Base-by-base conservation (phyloP, 2,888 invertebrate genomes). In the Cephus spinipes region DNA sequence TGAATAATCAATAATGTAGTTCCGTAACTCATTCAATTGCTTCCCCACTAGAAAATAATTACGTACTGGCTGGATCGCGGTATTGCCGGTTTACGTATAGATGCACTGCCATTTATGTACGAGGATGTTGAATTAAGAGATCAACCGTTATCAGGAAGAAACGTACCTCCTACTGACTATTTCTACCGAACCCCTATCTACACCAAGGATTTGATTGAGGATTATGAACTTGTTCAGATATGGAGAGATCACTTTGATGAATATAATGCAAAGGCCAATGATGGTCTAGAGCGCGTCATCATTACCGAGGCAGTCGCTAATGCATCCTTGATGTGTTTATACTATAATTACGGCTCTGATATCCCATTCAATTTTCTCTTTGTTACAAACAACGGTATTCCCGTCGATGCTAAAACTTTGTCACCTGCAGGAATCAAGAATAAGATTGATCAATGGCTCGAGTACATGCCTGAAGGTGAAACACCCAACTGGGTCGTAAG, bases 81-180 rank as follows among this genome's bases (percentile, higher is more conserved):
- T 0, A 94, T 98, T 0, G 96, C 96, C 87, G 98, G 98, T 0
- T 97, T 98, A 87, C 94, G 98, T 84, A 93, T 98, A 68, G 96
- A 97, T 87, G 96, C 97, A 1, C 93, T 96, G 23, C 92, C 93
- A 4, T 94, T 94, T 91, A 88, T 95, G 68, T 95, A 93, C 81
- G 96, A 96, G 91, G 93, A 91, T 40, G 93, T 93, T 23, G 81
- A 90, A 76, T 92, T 93, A 68, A 91, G 90, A 0, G 93, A 95
- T 88, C 95, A 95, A 88, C 94, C 94, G 1, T 81, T 89, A 31
- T 92, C 93, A 68, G 92, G 92, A 75, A 31, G 31, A 31, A 1
- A 31, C 31, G 84, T 81, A 1, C 93, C 93, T 83, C n/a, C n/a
- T n/a, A n/a, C n/a, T n/a, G n/a, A n/a, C n/a, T n/a, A n/a, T n/a